Percentiles rank a stretch among this genome's conserved stretches.
These are phyloP conservation scores for Enteromius radiatus DNA, from an alignment of 2,797 vertebrate genomes.

Conservation along the genomic window DNA sequence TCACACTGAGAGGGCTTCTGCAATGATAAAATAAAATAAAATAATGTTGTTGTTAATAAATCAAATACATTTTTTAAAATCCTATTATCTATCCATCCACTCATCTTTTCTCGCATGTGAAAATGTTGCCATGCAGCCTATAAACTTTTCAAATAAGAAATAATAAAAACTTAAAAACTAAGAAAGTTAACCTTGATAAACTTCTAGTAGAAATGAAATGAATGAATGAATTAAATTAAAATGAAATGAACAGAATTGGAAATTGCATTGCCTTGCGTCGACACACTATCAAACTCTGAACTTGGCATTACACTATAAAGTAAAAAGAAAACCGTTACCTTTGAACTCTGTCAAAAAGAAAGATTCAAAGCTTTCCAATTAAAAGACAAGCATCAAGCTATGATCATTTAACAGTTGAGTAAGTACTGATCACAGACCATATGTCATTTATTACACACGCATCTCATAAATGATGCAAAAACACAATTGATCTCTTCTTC, in stretches of 20 bases:
- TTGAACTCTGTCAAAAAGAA: slow-evolving; percentile 35
- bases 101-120: background rate
- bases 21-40: background rate
- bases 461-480: slow-evolving; percentile 12
- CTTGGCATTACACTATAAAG: slow-evolving; percentile 8
- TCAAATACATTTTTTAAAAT: background rate
- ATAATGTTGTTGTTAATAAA: background rate
- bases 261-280: background rate
- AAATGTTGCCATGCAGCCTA: background rate
- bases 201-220: background rate
- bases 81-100: background rate
- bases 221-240: too few relatives aligned
- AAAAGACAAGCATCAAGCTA: background rate
- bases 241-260: background rate
- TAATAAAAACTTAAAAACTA: background rate
- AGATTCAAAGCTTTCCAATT: slow-evolving; percentile 14
- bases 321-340: background rate
- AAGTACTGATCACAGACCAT: background rate
- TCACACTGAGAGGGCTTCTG: too few relatives aligned
- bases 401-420: slow-evolving; percentile 9
- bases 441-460: background rate
- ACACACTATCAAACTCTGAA: slow-evolving; percentile 9
- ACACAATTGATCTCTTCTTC: slow-evolving; percentile 16
- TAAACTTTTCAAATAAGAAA: background rate
- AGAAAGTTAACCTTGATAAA: background rate